Evolutionary conservation across 2,888 invertebrate genomes (phyloP).

Genomic region (Caenorhabditis virilis): DNA sequence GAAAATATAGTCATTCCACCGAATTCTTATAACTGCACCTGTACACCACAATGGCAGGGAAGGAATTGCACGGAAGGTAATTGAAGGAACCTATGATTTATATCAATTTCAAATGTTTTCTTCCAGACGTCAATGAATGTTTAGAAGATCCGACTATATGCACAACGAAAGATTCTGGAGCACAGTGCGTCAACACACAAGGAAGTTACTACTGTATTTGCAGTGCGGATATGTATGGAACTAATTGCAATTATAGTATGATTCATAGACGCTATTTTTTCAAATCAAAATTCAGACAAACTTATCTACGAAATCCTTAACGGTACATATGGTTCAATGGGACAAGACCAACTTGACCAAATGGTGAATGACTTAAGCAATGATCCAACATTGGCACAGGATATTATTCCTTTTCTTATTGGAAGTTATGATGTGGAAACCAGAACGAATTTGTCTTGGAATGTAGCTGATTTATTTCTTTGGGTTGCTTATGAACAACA

Average conservation of each 20-base stretch:
- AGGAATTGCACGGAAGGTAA: constrained; percentile 24
- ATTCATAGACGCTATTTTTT: not conserved
- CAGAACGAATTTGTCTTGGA: constrained; percentile 43
- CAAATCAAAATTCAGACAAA: constrained; percentile 15
- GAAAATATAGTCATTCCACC: constrained; percentile 30
- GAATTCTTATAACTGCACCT: constrained; percentile 32
- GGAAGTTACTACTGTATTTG: constrained; percentile 35
- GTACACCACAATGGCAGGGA: constrained; percentile 26
- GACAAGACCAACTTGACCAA: constrained; percentile 19
- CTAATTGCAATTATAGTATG: constrained; percentile 21
- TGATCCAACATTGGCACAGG: constrained; percentile 43
- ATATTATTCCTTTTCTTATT: constrained; percentile 49
- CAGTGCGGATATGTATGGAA: constrained; percentile 25
- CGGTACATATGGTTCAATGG: constrained; percentile 25
- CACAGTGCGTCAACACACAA: constrained; percentile 32
- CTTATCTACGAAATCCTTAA: constrained; percentile 35
- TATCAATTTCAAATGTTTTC: too few species aligned
- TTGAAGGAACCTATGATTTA: too few species aligned
- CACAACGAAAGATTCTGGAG: constrained; percentile 23
- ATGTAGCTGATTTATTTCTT: constrained; percentile 44
- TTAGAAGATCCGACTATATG: constrained; percentile 21
- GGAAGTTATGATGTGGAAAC: constrained; percentile 25
- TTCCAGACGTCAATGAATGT: constrained; percentile 38
- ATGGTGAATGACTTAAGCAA: constrained; percentile 37
- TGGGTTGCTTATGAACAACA: constrained; percentile 53